Evolutionary conservation across 2,888 invertebrate species (phyloP).

Genomic region (Ormyrus pomaceus): DNA sequence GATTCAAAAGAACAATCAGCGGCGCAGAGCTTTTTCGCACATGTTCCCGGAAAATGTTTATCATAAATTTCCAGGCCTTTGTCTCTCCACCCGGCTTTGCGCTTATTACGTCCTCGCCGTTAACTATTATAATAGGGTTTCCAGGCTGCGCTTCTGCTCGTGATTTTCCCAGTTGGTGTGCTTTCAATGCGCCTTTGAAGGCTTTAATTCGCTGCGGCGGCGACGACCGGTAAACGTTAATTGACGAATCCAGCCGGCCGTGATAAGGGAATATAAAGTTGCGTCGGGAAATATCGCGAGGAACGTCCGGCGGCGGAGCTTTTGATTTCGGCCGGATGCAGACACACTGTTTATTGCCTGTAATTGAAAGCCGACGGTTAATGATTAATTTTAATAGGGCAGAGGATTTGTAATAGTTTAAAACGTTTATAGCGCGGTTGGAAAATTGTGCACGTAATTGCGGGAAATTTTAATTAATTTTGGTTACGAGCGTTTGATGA

Average conservation of each 20-base stretch:
- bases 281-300: no score
- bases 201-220: conserved; percentile 5
- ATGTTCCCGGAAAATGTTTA: conserved; percentile 7
- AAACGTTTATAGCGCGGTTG: no score
- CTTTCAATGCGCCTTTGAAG: conserved; percentile 22
- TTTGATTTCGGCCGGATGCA: background rate
- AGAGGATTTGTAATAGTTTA: no score
- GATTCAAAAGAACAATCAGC: no score
- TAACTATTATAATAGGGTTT: conserved; percentile 2
- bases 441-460: no score
- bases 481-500: no score
- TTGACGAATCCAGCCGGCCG: conserved; percentile 19
- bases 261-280: background rate
- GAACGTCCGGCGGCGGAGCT: background rate
- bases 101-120: conserved; percentile 1
- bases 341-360: background rate
- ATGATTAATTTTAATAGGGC: no score
- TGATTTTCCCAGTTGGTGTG: background rate
- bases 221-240: background rate
- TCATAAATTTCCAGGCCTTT: conserved; percentile 26
- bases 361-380: no score
- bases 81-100: background rate
- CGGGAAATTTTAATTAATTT: no score
- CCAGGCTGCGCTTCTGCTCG: background rate
- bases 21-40: no score